Conservation (phyloP, 2,113 vertebrate species). For the Eolophus roseicapilla region DNA sequence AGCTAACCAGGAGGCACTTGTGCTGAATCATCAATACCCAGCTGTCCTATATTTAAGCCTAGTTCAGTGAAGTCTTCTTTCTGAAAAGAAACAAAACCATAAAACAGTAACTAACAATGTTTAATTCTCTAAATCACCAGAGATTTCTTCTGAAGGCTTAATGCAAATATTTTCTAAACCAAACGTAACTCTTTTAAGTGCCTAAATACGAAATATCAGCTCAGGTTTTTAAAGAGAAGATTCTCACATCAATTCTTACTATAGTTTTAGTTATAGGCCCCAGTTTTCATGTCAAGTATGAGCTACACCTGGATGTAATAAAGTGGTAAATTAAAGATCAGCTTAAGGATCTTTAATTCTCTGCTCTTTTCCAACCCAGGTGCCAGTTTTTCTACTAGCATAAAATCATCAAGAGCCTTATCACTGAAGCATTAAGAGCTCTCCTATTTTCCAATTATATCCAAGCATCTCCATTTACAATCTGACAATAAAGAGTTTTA, state of each 20-base stretch:
- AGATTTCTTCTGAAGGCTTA: background rate
- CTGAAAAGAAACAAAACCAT: slow-evolving; percentile 72
- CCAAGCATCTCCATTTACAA: background rate
- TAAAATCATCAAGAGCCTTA: background rate
- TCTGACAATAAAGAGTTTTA: background rate
- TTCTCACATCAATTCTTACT: background rate
- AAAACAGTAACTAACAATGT: background rate
- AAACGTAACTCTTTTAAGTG: background rate
- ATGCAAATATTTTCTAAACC: background rate
- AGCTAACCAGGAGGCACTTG: slow-evolving; percentile 88
- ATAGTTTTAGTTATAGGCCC: background rate
- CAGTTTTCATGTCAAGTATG: background rate
- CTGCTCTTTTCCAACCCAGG: background rate
- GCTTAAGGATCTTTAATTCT: background rate
- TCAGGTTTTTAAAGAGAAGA: background rate
- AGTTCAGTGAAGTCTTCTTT: slow-evolving; percentile 88
- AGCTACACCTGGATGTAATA: background rate
- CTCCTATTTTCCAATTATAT: background rate
- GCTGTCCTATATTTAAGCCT: slow-evolving; percentile 83
- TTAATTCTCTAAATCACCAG: background rate
- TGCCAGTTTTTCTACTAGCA: background rate
- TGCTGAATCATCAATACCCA: slow-evolving; percentile 92
- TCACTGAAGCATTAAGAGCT: background rate
- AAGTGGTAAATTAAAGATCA: background rate
- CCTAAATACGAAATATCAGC: background rate